Percentiles rank a stretch among this genome's conserved stretches.
Evolutionary conservation across 2,113 vertebrate genomes (phyloP).

Genomic region (Agapornis roseicollis): DNA sequence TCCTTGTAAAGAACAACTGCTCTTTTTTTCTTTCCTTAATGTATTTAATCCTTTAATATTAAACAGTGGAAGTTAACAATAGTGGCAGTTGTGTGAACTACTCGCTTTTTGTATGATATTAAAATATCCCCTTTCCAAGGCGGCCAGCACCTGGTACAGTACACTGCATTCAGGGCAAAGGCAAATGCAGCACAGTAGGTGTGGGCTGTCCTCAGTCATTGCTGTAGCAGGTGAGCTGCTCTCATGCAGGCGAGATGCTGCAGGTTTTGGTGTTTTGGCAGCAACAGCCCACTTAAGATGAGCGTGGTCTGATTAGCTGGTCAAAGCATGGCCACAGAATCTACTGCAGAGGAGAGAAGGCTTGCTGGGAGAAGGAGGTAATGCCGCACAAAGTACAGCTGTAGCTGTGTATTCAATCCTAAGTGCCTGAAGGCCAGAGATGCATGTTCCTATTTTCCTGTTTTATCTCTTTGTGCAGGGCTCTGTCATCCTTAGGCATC

Average conservation of each 20-base stretch:
- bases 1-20: not conserved
- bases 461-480: not conserved
- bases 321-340: not conserved
- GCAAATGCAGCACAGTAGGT: not conserved
- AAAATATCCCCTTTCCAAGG: not conserved
- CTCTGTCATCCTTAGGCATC: not conserved
- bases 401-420: rapidly evolving
- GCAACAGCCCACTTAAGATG: not conserved
- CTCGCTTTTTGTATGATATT: constrained; percentile 7
- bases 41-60: not conserved
- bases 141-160: not conserved
- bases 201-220: not conserved
- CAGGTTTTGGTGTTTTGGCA: not conserved
- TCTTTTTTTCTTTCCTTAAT: not conserved
- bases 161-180: not conserved
- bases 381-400: not conserved
- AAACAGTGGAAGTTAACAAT: not conserved
- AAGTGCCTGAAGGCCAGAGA: not conserved
- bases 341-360: not conserved
- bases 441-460: not conserved
- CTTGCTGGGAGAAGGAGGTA: not conserved
- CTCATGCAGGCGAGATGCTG: rapidly evolving
- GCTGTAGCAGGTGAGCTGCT: not conserved
- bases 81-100: not conserved
- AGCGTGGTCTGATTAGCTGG: not conserved